Percentiles rank a stretch among this genome's conserved stretches.
These are phyloP conservation scores for Rhinophrynus dorsalis DNA, from an alignment of 2,797 vertebrate species.

Conservation along the genomic window DNA sequence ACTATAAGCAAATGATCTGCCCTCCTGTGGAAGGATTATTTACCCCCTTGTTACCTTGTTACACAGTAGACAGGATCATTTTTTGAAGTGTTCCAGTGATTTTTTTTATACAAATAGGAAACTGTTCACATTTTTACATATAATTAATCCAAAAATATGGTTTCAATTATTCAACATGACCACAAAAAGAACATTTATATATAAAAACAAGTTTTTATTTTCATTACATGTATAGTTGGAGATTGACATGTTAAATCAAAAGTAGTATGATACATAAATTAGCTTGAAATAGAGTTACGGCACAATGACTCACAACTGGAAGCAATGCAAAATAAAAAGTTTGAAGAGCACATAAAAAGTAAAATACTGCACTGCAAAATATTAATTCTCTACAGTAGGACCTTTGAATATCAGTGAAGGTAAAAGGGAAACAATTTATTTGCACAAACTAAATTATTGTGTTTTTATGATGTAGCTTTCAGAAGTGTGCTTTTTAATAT, in stretches of 20 bases:
- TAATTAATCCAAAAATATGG: not conserved
- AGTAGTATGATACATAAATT: conserved; percentile 17
- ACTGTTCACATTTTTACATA: not conserved
- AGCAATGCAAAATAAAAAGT: conserved; percentile 11
- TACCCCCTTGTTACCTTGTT: too few species aligned
- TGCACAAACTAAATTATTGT: conserved; percentile 27
- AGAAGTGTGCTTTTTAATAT: conserved; percentile 47
- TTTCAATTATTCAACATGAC: not conserved
- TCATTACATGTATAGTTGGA: conserved; percentile 28
- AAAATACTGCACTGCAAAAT: conserved; percentile 20
- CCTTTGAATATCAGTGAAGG: conserved; percentile 17
- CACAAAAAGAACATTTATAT: conserved; percentile 31
- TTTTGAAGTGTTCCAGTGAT: too few species aligned
- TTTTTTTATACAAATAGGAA: not conserved
- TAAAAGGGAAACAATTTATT: not conserved
- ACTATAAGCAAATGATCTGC: too few species aligned
- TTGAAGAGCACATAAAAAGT: not conserved
- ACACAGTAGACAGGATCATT: too few species aligned
- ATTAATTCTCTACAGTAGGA: conserved; percentile 11
- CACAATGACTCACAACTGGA: conserved; percentile 24
- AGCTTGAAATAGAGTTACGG: conserved; percentile 4
- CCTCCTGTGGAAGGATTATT: too few species aligned
- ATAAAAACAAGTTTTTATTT: conserved; percentile 31
- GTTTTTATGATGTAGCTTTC: conserved; percentile 29
- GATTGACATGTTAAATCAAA: conserved; percentile 35